These are phyloP conservation scores for Epinotia demarniana DNA, from an alignment of 2,888 invertebrate genomes.

Conservation along the genomic window DNA sequence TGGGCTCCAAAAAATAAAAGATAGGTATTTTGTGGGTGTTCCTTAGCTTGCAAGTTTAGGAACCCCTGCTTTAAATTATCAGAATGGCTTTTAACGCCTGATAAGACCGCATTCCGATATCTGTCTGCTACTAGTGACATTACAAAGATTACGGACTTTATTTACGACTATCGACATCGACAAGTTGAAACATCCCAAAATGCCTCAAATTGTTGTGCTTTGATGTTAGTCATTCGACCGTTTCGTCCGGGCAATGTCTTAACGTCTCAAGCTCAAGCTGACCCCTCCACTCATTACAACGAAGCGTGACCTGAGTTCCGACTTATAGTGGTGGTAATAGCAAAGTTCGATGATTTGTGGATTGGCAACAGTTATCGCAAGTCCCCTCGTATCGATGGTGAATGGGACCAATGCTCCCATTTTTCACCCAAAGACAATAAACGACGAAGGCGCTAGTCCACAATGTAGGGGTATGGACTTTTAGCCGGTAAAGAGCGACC, in stretches of 20 bases:
- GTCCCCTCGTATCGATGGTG: not conserved
- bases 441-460: not conserved
- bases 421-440: not conserved
- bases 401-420: constrained; percentile 14
- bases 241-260: not conserved
- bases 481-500: not conserved
- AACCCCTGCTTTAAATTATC: too few relatives aligned
- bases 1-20: too few relatives aligned
- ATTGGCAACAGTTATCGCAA: not conserved
- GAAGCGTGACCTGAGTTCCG: not conserved
- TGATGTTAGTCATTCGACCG: not conserved
- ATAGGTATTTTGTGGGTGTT: too few relatives aligned
- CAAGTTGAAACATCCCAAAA: not conserved
- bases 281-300: not conserved
- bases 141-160: not conserved
- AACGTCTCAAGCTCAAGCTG: not conserved
- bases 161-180: not conserved
- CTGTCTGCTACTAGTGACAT: too few relatives aligned
- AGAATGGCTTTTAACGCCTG: too few relatives aligned
- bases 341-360: not conserved
- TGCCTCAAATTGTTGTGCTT: not conserved
- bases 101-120: too few relatives aligned
- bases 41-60: too few relatives aligned
- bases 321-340: not conserved
- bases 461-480: not conserved